phyloP scores from a whole-genome alignment of 2,113 vertebrate genomes.

The Poeciliopsis prolifica region DNA sequence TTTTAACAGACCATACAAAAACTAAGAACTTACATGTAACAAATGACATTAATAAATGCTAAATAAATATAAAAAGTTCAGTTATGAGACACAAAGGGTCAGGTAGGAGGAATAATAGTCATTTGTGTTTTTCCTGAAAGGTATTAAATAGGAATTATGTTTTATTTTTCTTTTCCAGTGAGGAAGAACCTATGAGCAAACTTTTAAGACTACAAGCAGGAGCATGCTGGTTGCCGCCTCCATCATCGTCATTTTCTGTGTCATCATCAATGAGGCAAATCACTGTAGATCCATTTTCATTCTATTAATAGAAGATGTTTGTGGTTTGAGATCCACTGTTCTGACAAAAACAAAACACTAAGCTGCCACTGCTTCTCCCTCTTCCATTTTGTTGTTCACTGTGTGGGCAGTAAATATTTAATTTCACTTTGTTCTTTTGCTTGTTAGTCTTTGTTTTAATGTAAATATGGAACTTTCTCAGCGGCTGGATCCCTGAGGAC shows the following conservation, averaged over 20 bases:
- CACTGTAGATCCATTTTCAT: conserved; percentile 8
- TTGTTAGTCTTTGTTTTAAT: conserved; percentile 7
- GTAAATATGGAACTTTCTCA: conserved; percentile 28
- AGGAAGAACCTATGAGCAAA: conserved; percentile 19
- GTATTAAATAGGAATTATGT: background rate
- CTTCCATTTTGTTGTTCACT: conserved; percentile 5
- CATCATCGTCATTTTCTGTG: background rate
- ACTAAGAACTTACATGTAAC: background rate
- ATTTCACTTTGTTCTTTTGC: background rate
- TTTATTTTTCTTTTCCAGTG: conserved; percentile 55
- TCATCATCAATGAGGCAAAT: conserved; percentile 23
- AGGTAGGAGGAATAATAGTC: background rate
- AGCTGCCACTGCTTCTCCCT: conserved; percentile 11
- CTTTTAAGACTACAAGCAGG: conserved; percentile 5
- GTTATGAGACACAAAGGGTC: background rate
- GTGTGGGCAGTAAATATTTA: conserved; percentile 39
- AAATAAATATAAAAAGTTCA: background rate
- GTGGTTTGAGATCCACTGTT: conserved; percentile 5
- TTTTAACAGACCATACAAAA: background rate
- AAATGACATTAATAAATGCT: background rate
- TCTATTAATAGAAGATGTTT: background rate
- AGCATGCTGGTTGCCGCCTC: background rate
- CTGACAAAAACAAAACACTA: conserved; percentile 46
- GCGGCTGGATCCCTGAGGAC: conserved; percentile 57
- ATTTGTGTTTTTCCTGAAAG: background rate